phyloP scores from a whole-genome alignment of 2,888 invertebrate species.

The Mantis religiosa region DNA sequence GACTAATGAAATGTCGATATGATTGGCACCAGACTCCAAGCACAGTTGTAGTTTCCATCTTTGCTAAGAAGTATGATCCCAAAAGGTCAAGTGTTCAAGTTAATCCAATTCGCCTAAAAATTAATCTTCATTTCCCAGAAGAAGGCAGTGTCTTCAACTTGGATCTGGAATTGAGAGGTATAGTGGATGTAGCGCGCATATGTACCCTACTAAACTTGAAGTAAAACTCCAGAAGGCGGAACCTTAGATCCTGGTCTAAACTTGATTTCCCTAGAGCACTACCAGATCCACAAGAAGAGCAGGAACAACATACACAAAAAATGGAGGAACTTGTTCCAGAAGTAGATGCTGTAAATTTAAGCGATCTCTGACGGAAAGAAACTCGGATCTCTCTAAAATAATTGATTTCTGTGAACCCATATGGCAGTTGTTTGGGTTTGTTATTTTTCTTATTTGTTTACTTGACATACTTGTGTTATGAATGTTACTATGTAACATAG shows the following conservation, averaged over 20 bases:
- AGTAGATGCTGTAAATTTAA: slow-evolving; percentile 68
- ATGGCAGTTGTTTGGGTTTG: background rate
- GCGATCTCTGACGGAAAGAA: slow-evolving; percentile 52
- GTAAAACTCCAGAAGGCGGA: slow-evolving; percentile 85
- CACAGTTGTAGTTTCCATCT: slow-evolving; percentile 80
- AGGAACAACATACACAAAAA: slow-evolving; percentile 34
- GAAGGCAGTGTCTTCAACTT: slow-evolving; percentile 69
- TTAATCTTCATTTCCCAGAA: slow-evolving; percentile 72
- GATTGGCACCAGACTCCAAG: slow-evolving; percentile 94
- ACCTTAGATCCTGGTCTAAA: slow-evolving; percentile 74
- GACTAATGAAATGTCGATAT: slow-evolving; percentile 70
- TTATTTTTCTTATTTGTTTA: background rate
- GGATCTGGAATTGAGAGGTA: slow-evolving; percentile 78
- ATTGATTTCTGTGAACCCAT: background rate
- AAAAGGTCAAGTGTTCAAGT: slow-evolving; percentile 68
- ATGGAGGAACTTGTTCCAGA: slow-evolving; percentile 47
- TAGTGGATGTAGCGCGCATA: slow-evolving; percentile 71
- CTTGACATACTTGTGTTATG: background rate
- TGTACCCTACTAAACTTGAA: slow-evolving; percentile 89
- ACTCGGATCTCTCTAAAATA: background rate
- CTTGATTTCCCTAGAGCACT: slow-evolving; percentile 58
- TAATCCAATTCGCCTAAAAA: slow-evolving; percentile 78
- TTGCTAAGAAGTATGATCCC: slow-evolving; percentile 86
- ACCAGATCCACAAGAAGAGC: slow-evolving; percentile 1
- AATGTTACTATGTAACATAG: background rate